These are phyloP conservation scores for Drosophila ezoana DNA, from an alignment of 2,888 invertebrate species.

Conservation along the genomic window DNA sequence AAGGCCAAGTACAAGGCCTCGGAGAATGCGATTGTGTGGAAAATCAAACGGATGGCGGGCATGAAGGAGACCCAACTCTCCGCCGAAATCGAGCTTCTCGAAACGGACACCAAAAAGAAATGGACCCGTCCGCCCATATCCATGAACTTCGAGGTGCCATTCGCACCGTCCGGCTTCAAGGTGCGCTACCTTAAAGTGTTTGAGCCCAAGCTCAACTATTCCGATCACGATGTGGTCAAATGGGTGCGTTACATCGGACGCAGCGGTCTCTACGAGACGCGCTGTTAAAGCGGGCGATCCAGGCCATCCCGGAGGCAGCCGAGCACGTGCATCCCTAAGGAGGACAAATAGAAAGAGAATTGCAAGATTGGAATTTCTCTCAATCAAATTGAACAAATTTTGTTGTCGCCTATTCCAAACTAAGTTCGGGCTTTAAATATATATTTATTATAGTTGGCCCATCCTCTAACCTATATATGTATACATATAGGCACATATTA, in stretches of 20 bases:
- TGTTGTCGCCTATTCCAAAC: conserved; percentile 73
- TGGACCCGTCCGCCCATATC: conserved; percentile 99
- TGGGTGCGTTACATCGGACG: conserved; percentile 99
- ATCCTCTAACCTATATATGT: conserved; percentile 36
- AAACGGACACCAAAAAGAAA: conserved; percentile 99
- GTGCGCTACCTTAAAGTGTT: conserved; percentile 99
- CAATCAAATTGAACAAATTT: conserved; percentile 75
- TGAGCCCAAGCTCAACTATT: conserved; percentile 99
- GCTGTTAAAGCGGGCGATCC: conserved; percentile 89
- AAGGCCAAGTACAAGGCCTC: conserved; percentile 99
- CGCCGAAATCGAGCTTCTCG: conserved; percentile 98
- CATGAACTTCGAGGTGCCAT: conserved; percentile 99
- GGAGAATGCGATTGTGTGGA: conserved; percentile 99
- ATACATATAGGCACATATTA: conserved; percentile 36
- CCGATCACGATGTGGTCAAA: conserved; percentile 99
- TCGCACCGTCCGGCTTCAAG: conserved; percentile 99
- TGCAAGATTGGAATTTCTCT: conserved; percentile 60
- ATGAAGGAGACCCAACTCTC: conserved; percentile 99
- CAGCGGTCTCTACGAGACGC: conserved; percentile 99
- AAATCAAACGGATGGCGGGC: conserved; percentile 97
- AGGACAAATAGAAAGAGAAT: conserved; percentile 34
- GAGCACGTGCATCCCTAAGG: conserved; percentile 52
- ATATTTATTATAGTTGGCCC: conserved; percentile 8
- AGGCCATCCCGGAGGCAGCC: conserved; percentile 33
- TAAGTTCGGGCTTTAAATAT: conserved; percentile 49